Percentiles rank a stretch among this genome's conserved stretches.
phyloP scores from a whole-genome alignment of 1,140 invertebrate species.

The Eriosoma lanigerum region DNA sequence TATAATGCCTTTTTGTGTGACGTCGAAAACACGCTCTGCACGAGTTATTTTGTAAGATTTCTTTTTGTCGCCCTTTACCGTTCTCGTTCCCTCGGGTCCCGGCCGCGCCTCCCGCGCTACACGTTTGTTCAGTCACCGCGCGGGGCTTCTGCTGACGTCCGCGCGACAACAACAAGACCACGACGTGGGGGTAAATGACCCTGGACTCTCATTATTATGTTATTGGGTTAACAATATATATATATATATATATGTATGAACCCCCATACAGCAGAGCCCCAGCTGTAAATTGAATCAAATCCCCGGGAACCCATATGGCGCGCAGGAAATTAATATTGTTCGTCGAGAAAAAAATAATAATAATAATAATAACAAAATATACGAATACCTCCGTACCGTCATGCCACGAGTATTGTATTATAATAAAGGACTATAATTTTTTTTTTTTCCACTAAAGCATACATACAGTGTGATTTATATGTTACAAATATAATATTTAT shows the following conservation, averaged over 20 bases:
- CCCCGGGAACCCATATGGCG: slow-evolving; percentile 48
- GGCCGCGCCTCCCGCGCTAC: no score
- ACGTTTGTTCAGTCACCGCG: not conserved
- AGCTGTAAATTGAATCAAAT: slow-evolving; percentile 50
- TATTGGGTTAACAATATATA: slow-evolving; percentile 43
- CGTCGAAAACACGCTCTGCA: not conserved
- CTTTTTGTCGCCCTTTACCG: not conserved
- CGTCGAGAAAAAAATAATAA: not conserved
- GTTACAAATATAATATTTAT: no score
- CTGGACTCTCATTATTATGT: slow-evolving; percentile 41
- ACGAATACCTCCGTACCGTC: not conserved
- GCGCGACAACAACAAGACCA: not conserved
- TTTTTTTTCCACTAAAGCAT: not conserved
- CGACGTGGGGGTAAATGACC: slow-evolving; percentile 45
- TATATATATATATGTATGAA: not conserved
- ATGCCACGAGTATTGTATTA: slow-evolving; percentile 19
- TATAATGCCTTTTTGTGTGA: not conserved
- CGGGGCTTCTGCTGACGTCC: slow-evolving; percentile 47
- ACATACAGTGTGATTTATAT: no score
- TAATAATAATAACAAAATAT: not conserved
- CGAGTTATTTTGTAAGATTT: slow-evolving; percentile 36
- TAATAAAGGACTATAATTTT: slow-evolving; percentile 32
- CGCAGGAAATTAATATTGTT: slow-evolving; percentile 51
- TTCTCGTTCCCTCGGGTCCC: not conserved
- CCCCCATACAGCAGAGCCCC: slow-evolving; percentile 29